Evolutionary conservation across 2,888 invertebrate genomes (phyloP).

Genomic region (Pedicia rivosa): DNA sequence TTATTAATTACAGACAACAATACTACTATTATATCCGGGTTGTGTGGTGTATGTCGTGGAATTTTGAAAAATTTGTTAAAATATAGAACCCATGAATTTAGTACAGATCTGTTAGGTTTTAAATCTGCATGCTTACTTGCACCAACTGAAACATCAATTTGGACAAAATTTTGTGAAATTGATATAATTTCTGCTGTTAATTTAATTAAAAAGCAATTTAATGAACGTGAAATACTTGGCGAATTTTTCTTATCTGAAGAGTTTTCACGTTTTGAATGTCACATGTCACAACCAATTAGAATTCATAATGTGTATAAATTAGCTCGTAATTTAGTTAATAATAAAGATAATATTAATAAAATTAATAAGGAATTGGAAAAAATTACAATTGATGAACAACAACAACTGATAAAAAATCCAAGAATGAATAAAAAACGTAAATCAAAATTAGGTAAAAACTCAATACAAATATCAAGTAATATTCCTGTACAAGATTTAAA

Average conservation of each 20-base stretch:
- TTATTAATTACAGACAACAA: slow-evolving; percentile 39
- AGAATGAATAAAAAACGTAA: slow-evolving; percentile 25
- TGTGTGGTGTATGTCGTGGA: slow-evolving; percentile 55
- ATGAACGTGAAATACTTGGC: slow-evolving; percentile 10
- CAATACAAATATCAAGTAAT: slow-evolving; percentile 30
- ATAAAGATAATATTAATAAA: slow-evolving; percentile 26
- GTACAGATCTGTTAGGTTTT: slow-evolving; percentile 48
- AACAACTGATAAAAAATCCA: slow-evolving; percentile 17
- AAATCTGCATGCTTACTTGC: slow-evolving; percentile 64
- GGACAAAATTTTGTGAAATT: slow-evolving; percentile 87
- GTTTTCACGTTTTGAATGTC: slow-evolving; percentile 64
- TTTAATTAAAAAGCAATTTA: slow-evolving; percentile 19
- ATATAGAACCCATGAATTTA: slow-evolving; percentile 8
- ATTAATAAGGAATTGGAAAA: slow-evolving; percentile 7
- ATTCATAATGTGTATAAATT: slow-evolving; percentile 74
- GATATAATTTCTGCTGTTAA: slow-evolving; percentile 50
- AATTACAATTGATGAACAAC: slow-evolving; percentile 10
- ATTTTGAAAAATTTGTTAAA: slow-evolving; percentile 32
- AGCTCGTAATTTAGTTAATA: slow-evolving; percentile 39
- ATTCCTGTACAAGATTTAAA: slow-evolving; percentile 34
- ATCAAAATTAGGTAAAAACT: slow-evolving; percentile 26
- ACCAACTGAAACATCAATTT: slow-evolving; percentile 69
- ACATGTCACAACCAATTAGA: slow-evolving; percentile 66
- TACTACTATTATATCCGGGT: slow-evolving; percentile 53
- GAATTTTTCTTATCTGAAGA: slow-evolving; percentile 42